phyloP scores from a whole-genome alignment of 92 coral and sea anemone species.

The Zoanthus sociatus region DNA sequence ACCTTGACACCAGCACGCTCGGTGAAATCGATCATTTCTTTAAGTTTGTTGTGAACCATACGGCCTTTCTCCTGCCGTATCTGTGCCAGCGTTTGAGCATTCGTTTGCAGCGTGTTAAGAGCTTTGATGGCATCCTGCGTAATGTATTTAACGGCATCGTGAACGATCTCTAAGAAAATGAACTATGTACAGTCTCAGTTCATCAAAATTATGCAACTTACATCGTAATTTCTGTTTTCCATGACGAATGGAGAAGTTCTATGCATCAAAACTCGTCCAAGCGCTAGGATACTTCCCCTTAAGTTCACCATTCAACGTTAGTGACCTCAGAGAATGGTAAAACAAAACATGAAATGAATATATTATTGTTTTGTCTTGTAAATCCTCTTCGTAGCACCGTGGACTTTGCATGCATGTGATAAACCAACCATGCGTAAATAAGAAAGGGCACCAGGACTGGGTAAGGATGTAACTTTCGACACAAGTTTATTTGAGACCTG shows the following conservation, averaged over 20 bases:
- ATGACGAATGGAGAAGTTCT: slow-evolving; percentile 11
- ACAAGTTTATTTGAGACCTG: no score
- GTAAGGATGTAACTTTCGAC: neutral
- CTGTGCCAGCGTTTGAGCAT: slow-evolving; percentile 90
- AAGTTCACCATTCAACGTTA: slow-evolving; percentile 36
- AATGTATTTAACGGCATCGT: neutral
- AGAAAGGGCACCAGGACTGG: neutral
- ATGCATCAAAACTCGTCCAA: slow-evolving; percentile 16
- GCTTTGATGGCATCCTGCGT: slow-evolving; percentile 92
- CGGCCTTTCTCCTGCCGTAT: slow-evolving; percentile 82
- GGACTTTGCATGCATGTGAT: neutral
- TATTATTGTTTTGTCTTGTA: slow-evolving; percentile 9
- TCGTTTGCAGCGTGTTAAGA: slow-evolving; percentile 92
- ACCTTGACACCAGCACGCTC: slow-evolving; percentile 93
- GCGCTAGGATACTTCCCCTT: neutral
- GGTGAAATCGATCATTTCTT: slow-evolving; percentile 78
- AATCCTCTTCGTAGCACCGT: neutral
- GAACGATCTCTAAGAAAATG: neutral
- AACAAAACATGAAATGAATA: neutral
- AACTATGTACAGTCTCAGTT: neutral
- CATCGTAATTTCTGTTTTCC: slow-evolving; percentile 44
- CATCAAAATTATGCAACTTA: neutral
- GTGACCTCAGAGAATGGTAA: neutral
- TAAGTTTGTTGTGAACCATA: slow-evolving; percentile 70
- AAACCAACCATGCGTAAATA: neutral